Conservation (phyloP, 2,888 invertebrate species). For the Drosophila lacicola region DNA sequence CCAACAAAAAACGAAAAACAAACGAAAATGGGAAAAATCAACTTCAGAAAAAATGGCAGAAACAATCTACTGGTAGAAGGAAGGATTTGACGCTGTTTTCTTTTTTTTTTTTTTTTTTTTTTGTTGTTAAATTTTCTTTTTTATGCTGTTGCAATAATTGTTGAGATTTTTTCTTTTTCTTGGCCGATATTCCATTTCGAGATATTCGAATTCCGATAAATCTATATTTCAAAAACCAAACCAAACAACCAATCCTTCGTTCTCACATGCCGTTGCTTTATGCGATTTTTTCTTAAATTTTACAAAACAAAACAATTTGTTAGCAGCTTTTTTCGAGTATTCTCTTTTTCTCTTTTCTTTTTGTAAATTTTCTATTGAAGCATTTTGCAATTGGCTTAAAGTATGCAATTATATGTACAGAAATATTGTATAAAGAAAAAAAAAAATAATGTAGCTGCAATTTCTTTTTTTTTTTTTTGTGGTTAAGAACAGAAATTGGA, state of each 20-base stretch:
- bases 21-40: conserved; percentile 67
- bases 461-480: conserved; percentile 12
- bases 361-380: conserved; percentile 42
- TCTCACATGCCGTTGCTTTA: conserved; percentile 66
- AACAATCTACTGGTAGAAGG: conserved; percentile 76
- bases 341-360: conserved; percentile 13
- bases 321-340: conserved; percentile 36
- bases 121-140: conserved; percentile 6
- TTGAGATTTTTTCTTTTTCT: conserved; percentile 86
- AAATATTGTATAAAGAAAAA: conserved; percentile 17
- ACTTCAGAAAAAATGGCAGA: conserved; percentile 78
- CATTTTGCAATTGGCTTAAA: conserved; percentile 77
- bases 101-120: conserved; percentile 30
- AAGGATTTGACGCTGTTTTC: conserved; percentile 77
- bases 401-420: conserved; percentile 30
- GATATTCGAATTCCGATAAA: conserved; percentile 53
- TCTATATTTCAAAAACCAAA: conserved; percentile 39
- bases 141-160: conserved; percentile 67
- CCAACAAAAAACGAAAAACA: conserved; percentile 41
- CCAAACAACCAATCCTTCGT: conserved; percentile 81
- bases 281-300: conserved; percentile 60
- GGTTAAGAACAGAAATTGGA: conserved; percentile 73
- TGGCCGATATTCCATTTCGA: conserved; percentile 83
- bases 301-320: conserved; percentile 42
- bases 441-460: conserved; percentile 53